These are phyloP conservation scores for Drosophila seguyi DNA, from an alignment of 1,140 invertebrate species.

Conservation along the genomic window DNA sequence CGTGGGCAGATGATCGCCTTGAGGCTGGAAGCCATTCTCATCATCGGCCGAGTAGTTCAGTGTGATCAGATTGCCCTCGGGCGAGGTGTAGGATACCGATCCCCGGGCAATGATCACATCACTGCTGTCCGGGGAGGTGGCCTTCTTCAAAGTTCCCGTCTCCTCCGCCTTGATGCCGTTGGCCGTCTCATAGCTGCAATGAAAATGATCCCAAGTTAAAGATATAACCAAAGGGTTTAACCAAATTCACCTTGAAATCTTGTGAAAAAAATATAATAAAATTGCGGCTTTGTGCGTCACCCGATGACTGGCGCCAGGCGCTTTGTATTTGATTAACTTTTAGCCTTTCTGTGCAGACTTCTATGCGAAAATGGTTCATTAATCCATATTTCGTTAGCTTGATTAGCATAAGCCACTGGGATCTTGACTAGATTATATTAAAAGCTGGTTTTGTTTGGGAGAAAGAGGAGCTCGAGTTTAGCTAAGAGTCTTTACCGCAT, in stretches of 20 bases:
- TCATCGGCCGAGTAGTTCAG: slow-evolving; percentile 93
- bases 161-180: slow-evolving; percentile 91
- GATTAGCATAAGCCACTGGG: slow-evolving; percentile 41
- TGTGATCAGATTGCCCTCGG: slow-evolving; percentile 91
- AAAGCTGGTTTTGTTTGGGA: slow-evolving; percentile 10
- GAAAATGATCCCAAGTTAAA: slow-evolving; percentile 2
- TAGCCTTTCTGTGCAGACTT: slow-evolving; percentile 53
- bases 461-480: neutral
- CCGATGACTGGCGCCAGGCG: slow-evolving; percentile 51
- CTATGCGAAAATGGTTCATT: slow-evolving; percentile 44
- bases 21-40: slow-evolving; percentile 90
- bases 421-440: slow-evolving; percentile 31
- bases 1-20: slow-evolving; percentile 90
- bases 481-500: neutral
- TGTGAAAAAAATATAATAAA: slow-evolving; percentile 23
- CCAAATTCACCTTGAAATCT: slow-evolving; percentile 56
- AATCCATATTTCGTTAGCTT: slow-evolving; percentile 43
- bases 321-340: slow-evolving; percentile 52
- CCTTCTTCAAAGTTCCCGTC: slow-evolving; percentile 88
- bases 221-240: slow-evolving; percentile 20
- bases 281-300: slow-evolving; percentile 28
- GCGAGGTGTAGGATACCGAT: slow-evolving; percentile 92
- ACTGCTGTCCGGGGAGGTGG: slow-evolving; percentile 87
- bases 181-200: slow-evolving; percentile 89
- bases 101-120: slow-evolving; percentile 89